These are phyloP conservation scores for Turritopsis rubra DNA, from an alignment of 30 jellyfish, hydroid and myxozoan genomes.

Conservation along the genomic window DNA sequence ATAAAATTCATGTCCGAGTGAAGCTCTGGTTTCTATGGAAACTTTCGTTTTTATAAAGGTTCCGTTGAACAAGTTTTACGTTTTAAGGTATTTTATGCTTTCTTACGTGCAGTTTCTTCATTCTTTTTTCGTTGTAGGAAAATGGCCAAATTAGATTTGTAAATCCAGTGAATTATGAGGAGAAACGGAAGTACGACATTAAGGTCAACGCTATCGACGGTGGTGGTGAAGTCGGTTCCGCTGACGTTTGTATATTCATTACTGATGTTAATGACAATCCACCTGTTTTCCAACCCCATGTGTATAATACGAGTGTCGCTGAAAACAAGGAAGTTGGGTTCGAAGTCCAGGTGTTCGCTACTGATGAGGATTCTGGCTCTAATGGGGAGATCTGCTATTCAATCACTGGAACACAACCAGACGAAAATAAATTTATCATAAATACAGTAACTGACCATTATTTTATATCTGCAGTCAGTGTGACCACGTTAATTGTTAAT, in stretches of 20 bases:
- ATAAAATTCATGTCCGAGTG: too few species aligned
- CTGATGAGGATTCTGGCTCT: constrained; percentile 13
- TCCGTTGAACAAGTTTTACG: too few species aligned
- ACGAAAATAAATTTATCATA: neutral
- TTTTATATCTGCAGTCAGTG: neutral
- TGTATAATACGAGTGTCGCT: neutral
- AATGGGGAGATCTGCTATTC: neutral
- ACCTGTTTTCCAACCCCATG: constrained; percentile 10
- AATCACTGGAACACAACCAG: neutral
- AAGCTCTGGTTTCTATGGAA: too few species aligned
- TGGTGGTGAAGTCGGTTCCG: neutral
- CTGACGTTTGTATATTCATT: neutral
- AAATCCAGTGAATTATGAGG: neutral
- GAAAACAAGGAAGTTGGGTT: constrained; percentile 24
- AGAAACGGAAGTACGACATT: neutral
- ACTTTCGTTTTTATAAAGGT: neutral
- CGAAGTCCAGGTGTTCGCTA: constrained; percentile 11
- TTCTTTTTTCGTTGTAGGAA: neutral
- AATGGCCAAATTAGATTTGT: neutral
- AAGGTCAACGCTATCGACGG: neutral
- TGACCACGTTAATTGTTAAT: too few species aligned
- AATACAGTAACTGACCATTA: neutral
- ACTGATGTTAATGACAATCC: constrained; percentile 28
- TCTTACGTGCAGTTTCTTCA: neutral
- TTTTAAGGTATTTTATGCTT: too few species aligned